Conservation (phyloP, 2,888 invertebrate genomes). For the Zhuqinia jingwanae region DNA sequence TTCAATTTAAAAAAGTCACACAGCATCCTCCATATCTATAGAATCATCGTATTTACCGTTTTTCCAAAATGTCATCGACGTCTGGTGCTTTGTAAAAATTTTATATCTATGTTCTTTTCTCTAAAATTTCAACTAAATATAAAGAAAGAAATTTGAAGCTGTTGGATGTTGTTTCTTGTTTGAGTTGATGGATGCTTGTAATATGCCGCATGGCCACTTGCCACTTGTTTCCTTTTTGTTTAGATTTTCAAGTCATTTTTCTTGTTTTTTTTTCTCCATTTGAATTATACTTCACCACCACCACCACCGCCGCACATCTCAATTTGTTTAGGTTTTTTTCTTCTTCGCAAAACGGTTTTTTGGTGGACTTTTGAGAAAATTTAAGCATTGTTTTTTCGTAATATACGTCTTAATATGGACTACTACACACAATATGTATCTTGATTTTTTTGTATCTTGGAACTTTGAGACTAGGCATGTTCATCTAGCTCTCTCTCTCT, state of each 20-base stretch:
- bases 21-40: no score
- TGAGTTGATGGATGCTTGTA: not conserved
- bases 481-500: no score
- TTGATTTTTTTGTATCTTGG: no score
- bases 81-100: no score
- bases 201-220: not conserved
- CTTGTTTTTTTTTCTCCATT: not conserved
- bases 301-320: slow-evolving; percentile 7
- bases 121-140: no score
- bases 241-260: not conserved
- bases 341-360: slow-evolving; percentile 1
- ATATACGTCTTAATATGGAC: not conserved
- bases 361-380: not conserved
- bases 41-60: no score
- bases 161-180: not conserved
- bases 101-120: no score
- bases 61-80: no score
- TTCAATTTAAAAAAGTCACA: no score
- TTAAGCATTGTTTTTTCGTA: not conserved
- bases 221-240: slow-evolving; percentile 21
- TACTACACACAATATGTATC: not conserved
- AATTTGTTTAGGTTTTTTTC: slow-evolving; percentile 21
- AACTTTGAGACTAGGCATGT: no score
- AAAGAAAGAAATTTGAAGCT: not conserved
- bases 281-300: not conserved